Conservation (phyloP, 2,797 vertebrate species). For the Peromyscus aztecus region DNA sequence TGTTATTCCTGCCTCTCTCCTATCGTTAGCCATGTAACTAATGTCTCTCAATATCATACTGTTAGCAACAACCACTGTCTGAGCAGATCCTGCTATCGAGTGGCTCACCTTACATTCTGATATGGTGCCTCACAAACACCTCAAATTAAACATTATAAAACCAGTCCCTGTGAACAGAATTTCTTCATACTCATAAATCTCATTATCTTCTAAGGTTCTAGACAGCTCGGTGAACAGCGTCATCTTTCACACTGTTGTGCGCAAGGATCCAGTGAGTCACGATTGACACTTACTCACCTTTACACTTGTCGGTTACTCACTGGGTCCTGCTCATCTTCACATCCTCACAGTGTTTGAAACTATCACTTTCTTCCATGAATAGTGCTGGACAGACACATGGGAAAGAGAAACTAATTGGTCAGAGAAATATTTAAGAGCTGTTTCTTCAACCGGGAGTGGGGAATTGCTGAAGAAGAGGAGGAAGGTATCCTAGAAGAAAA, state of each 20-base stretch:
- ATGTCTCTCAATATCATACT: neutral
- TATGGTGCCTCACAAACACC: neutral
- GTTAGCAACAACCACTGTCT: neutral
- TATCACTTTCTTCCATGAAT: neutral
- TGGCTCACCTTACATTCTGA: neutral
- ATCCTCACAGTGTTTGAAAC: neutral
- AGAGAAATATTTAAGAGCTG: neutral
- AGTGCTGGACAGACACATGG: neutral
- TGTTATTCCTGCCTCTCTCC: neutral
- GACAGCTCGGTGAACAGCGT: neutral
- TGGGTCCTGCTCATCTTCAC: neutral
- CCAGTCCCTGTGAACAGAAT: neutral
- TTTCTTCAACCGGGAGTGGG: neutral
- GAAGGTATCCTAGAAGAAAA: neutral
- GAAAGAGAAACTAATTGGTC: neutral
- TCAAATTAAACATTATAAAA: conserved; percentile 35
- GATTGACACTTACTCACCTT: neutral
- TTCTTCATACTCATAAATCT: neutral
- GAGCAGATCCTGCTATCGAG: neutral
- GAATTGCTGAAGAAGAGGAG: conserved; percentile 32
- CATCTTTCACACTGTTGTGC: neutral
- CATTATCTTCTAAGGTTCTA: neutral
- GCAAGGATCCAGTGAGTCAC: neutral
- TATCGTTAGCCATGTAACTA: neutral
- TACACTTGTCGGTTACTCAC: neutral